Evolutionary conservation across 1,140 invertebrate genomes (phyloP), one percentile per base, ranked within the genome.

Genomic region (Bradynema listronoti): DNA sequence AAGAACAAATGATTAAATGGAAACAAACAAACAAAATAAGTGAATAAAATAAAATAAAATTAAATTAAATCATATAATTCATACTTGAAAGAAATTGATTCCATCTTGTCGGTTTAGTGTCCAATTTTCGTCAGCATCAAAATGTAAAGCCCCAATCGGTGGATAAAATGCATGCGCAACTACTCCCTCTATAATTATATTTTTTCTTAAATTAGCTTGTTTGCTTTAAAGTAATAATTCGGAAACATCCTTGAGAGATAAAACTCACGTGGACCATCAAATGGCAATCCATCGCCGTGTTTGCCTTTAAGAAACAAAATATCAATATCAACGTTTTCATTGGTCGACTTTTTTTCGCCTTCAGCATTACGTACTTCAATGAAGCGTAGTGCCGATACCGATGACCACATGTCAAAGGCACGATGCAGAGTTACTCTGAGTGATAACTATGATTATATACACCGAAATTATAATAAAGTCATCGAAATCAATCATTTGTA

Each of bases 111-210:
- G 49, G 51, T 76, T 73, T 43, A 75, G 41, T 3, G 68, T 77
- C 74, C 74, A 77, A 29, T 74, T 50, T 58, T 77, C 74, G 49
- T 78, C 73, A 0, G 77, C 74, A 50, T 77, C 74, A 49, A 77
- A 76, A 52, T 77, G 74, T 4, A 78, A 51, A 16, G 65, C 58
- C 16, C 74, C 74, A 19, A 78, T 65, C 14, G 61, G 58, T 2
- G 74, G 74, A 33, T 75, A 78, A 54, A 77, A 77, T 4, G 75
- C 73, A 49, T 77, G 74, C 4, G 75, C 74, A 11, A 77, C 56
- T 24, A 70, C 60, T 41, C 72, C 73, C n/a, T 73, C 73, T 73
- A 39, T 9, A 69, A 65, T 27, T 59, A 14, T 19, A 19, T 29
- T 14, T 39, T n/a, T 59, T 49, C 16, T 16, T n/a, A 61, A 3